Percentiles rank a stretch among this genome's conserved stretches.
phyloP scores from a whole-genome alignment of 2,888 invertebrate species.

The Sinohyriopsis cumingii region DNA sequence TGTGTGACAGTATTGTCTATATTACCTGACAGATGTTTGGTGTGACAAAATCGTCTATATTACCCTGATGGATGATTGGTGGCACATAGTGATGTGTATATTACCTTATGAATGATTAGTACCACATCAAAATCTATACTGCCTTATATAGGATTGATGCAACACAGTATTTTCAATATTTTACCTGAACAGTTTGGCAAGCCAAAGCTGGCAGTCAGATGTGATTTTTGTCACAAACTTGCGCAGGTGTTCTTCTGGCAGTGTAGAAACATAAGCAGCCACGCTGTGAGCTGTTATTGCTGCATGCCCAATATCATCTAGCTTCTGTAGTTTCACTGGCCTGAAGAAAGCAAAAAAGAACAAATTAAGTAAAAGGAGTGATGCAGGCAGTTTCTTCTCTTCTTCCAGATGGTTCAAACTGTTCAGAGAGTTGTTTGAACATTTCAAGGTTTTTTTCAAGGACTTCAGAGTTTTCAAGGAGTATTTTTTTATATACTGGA shows the following conservation, averaged over 20 bases:
- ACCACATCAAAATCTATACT: too few relatives aligned
- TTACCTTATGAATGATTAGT: too few relatives aligned
- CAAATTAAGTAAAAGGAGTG: background rate
- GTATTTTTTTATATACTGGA: too few relatives aligned
- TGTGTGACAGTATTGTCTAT: too few relatives aligned
- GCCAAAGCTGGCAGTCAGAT: slow-evolving; percentile 89
- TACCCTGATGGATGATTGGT: too few relatives aligned
- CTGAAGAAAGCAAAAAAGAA: slow-evolving; percentile 9
- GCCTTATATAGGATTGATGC: background rate
- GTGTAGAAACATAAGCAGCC: slow-evolving; percentile 87
- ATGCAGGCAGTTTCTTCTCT: slow-evolving; percentile 6
- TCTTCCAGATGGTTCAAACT: slow-evolving; percentile 8
- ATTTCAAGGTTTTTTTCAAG: too few relatives aligned
- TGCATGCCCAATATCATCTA: slow-evolving; percentile 62
- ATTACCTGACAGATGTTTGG: too few relatives aligned
- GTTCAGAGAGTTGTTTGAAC: too few relatives aligned
- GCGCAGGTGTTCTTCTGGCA: slow-evolving; percentile 85
- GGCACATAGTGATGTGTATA: too few relatives aligned
- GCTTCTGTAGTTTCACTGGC: slow-evolving; percentile 41
- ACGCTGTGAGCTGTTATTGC: slow-evolving; percentile 90
- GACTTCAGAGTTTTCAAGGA: too few relatives aligned
- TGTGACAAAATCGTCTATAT: too few relatives aligned
- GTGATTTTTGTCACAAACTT: slow-evolving; percentile 86
- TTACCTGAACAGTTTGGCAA: slow-evolving; percentile 88
- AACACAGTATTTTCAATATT: slow-evolving; percentile 14